phyloP scores from a whole-genome alignment of 2,797 vertebrate species.

The Lepus townsendii region DNA sequence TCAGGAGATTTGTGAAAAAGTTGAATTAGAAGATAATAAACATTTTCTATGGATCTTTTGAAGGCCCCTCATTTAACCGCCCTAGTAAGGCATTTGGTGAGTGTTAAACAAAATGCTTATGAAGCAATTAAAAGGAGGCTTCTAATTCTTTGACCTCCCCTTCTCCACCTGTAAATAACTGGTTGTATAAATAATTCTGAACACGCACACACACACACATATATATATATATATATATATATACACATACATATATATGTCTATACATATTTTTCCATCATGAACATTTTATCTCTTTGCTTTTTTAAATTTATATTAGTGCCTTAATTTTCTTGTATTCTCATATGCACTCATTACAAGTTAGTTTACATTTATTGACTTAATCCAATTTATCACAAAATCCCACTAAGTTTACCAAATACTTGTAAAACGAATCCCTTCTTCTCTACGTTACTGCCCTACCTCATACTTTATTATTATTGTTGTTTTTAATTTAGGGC shows the following conservation, averaged over 20 bases:
- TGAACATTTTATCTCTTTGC: not conserved
- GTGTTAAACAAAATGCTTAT: not conserved
- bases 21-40: too few species aligned
- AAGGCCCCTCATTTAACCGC: not conserved
- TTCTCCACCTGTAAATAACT: not conserved
- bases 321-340: not conserved
- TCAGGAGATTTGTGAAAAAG: too few species aligned
- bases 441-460: not conserved
- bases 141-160: not conserved
- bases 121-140: not conserved
- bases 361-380: not conserved
- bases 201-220: too few species aligned
- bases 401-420: not conserved
- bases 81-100: not conserved
- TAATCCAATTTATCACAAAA: not conserved
- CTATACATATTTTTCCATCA: not conserved
- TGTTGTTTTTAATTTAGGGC: too few species aligned
- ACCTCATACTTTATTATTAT: not conserved
- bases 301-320: not conserved
- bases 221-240: too few species aligned
- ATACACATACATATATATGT: not conserved
- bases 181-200: too few species aligned
- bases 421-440: not conserved
- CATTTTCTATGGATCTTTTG: too few species aligned
- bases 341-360: not conserved